Evolutionary conservation across 2,888 invertebrate genomes (phyloP).

Genomic region (Archips crataeganus): DNA sequence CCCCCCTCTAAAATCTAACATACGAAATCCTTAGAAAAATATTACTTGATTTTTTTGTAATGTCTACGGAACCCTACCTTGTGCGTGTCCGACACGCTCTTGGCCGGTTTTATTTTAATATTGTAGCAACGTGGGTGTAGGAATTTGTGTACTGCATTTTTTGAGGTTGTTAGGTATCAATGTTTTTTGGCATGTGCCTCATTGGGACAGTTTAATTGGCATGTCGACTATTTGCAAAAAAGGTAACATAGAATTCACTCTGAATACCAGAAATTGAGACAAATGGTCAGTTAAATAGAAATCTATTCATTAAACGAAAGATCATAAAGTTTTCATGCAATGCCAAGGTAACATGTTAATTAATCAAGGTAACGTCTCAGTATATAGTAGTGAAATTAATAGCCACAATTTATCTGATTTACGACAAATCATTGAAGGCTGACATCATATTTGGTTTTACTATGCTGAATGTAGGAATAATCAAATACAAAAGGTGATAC

Average conservation of each 20-base stretch:
- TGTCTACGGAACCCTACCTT: too few relatives aligned
- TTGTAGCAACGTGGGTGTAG: slow-evolving; percentile 28
- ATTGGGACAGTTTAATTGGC: slow-evolving; percentile 29
- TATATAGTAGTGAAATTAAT: slow-evolving; percentile 15
- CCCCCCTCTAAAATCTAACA: too few relatives aligned
- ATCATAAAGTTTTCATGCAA: slow-evolving; percentile 3
- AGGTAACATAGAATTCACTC: not conserved
- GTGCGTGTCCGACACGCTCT: too few relatives aligned
- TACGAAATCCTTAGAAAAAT: too few relatives aligned
- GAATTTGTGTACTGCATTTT: slow-evolving; percentile 37
- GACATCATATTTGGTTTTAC: slow-evolving; percentile 1
- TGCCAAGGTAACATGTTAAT: not conserved
- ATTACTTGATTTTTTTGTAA: too few relatives aligned
- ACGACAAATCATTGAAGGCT: slow-evolving; percentile 3
- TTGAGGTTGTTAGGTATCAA: slow-evolving; percentile 14
- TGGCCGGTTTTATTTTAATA: too few relatives aligned
- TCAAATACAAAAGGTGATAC: slow-evolving; percentile 29
- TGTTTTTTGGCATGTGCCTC: slow-evolving; percentile 25
- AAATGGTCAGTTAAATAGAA: not conserved
- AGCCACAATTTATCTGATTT: slow-evolving; percentile 13
- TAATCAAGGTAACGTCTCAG: not conserved
- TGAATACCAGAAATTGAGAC: not conserved
- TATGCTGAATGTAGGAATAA: not conserved
- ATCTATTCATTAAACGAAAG: not conserved
- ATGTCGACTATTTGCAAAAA: slow-evolving; percentile 5